Conservation (phyloP, 2,888 invertebrate species). For the Tetragonula carbonaria region DNA sequence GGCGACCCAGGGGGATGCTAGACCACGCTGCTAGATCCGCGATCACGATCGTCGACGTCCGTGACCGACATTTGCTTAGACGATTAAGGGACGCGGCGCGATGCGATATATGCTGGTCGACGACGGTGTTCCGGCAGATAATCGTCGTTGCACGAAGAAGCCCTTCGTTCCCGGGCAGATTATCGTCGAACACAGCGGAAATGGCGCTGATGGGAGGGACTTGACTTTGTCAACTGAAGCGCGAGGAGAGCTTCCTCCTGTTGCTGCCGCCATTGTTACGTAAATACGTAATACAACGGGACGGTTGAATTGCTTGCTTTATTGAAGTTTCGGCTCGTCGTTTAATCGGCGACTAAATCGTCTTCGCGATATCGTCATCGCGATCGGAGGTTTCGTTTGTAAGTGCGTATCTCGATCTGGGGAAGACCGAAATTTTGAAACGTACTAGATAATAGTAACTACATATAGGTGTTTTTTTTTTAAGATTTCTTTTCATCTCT, state of each 20-base stretch:
- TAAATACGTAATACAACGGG: constrained; percentile 54
- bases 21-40: neutral
- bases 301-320: constrained; percentile 48
- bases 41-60: constrained; percentile 16
- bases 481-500: too few relatives aligned
- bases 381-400: too few relatives aligned
- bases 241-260: constrained; percentile 56
- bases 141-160: constrained; percentile 64
- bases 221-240: constrained; percentile 64
- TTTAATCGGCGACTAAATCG: constrained; percentile 19
- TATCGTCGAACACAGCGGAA: constrained; percentile 60
- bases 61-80: constrained; percentile 61
- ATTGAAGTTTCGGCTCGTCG: constrained; percentile 46
- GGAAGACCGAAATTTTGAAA: neutral
- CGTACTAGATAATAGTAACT: too few relatives aligned
- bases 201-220: constrained; percentile 55
- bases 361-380: neutral
- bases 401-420: neutral
- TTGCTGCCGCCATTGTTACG: constrained; percentile 54
- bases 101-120: constrained; percentile 1
- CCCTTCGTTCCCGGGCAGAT: constrained; percentile 46
- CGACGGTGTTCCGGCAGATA: constrained; percentile 47
- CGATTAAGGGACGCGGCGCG: constrained; percentile 49
- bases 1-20: neutral
- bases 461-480: too few relatives aligned